Percentiles rank a stretch among this genome's conserved stretches.
phyloP scores from a whole-genome alignment of 2,797 vertebrate species.

The Ciconia nigra region DNA sequence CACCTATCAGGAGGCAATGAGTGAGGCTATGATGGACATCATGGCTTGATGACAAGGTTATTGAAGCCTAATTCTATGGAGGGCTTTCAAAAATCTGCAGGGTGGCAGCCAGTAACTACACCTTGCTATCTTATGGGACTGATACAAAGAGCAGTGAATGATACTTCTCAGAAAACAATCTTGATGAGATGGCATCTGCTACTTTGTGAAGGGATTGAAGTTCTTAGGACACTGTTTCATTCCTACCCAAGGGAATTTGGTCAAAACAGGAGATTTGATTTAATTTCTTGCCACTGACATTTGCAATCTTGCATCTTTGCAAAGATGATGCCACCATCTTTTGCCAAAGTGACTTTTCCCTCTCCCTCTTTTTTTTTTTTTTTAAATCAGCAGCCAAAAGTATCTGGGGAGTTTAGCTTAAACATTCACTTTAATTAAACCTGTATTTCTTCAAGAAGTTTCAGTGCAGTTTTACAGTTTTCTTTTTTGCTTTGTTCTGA shows the following conservation, averaged over 20 bases:
- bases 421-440: background rate
- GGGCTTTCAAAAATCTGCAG: background rate
- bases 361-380: background rate
- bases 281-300: background rate
- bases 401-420: background rate
- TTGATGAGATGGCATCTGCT: background rate
- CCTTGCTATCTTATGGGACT: background rate
- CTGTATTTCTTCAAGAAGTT: background rate
- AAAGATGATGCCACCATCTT: background rate
- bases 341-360: background rate
- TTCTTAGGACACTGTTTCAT: background rate
- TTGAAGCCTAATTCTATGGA: background rate
- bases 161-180: background rate
- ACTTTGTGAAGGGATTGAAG: background rate
- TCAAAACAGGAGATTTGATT: background rate
- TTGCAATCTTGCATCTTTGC: background rate
- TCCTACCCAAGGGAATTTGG: background rate
- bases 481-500: background rate
- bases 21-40: background rate
- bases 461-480: background rate
- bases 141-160: background rate
- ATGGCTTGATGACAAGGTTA: background rate
- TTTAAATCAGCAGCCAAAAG: background rate
- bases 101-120: background rate
- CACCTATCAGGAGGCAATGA: background rate